phyloP scores from a whole-genome alignment of 2,797 vertebrate species.

The Sphenopsis melanotis region DNA sequence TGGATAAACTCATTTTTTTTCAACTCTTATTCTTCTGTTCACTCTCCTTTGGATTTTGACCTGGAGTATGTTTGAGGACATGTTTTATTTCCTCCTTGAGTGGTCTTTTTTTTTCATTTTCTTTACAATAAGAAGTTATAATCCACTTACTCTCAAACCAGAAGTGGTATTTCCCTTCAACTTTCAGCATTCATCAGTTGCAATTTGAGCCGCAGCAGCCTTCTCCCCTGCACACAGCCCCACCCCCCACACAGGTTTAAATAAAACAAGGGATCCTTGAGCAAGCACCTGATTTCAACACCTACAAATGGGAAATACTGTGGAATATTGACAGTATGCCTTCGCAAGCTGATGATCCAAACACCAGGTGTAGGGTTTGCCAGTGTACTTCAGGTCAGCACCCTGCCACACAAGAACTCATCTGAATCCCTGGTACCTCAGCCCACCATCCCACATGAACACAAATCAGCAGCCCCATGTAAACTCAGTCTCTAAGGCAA shows the following conservation, averaged over 20 bases:
- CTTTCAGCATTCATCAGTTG: background rate
- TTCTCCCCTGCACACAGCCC: background rate
- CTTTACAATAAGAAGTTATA: background rate
- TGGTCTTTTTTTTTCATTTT: background rate
- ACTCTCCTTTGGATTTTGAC: background rate
- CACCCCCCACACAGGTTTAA: background rate
- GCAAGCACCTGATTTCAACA: background rate
- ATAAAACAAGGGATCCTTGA: background rate
- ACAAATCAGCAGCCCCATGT: background rate
- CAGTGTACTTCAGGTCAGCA: background rate
- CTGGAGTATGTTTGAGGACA: background rate
- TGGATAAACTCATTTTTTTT: background rate
- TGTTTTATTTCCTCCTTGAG: background rate
- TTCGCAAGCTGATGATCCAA: background rate
- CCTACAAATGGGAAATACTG: background rate
- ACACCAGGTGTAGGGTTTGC: background rate
- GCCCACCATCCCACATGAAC: background rate
- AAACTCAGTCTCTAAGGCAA: background rate
- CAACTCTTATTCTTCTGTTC: background rate
- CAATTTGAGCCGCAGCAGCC: background rate
- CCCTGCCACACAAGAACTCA: fast-evolving
- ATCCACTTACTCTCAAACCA: background rate
- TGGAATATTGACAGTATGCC: background rate
- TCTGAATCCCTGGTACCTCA: background rate
- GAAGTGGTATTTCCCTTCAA: background rate